Percentiles rank a stretch among this genome's conserved stretches.
These are phyloP conservation scores for Drosophila pseudoobscura DNA, from an alignment of 1,140 invertebrate species.

Conservation along the genomic window DNA sequence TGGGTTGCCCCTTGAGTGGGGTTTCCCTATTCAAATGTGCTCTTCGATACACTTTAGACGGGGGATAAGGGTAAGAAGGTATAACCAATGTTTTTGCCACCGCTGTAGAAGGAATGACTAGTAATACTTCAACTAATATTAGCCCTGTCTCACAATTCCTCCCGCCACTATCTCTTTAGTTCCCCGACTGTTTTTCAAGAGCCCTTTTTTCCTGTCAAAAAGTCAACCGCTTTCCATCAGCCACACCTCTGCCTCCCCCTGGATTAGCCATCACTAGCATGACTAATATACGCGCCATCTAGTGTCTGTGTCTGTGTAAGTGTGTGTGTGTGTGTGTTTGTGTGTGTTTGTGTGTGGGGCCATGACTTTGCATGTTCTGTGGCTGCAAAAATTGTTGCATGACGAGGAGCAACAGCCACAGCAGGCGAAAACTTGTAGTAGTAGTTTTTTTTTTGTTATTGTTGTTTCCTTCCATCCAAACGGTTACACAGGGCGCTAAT, in stretches of 20 bases:
- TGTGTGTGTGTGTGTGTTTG: neutral
- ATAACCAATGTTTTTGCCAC: neutral
- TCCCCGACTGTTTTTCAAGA: too few species aligned
- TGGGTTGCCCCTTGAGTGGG: slow-evolving; percentile 11
- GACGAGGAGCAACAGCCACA: slow-evolving; percentile 22
- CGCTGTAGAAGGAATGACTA: neutral
- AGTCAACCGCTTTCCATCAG: too few species aligned
- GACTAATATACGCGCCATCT: slow-evolving; percentile 20
- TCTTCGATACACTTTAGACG: slow-evolving; percentile 42
- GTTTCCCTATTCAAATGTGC: slow-evolving; percentile 28
- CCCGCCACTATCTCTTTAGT: too few species aligned
- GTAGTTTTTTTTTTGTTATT: slow-evolving; percentile 4
- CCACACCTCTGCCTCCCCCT: neutral
- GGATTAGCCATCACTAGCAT: neutral
- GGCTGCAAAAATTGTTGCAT: slow-evolving; percentile 63
- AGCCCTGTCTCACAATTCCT: too few species aligned
- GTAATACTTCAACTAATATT: too few species aligned
- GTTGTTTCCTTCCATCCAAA: slow-evolving; percentile 39
- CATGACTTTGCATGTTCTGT: slow-evolving; percentile 61
- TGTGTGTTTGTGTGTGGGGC: slow-evolving; percentile 18
- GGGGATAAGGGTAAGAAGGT: slow-evolving; percentile 13
- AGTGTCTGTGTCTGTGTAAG: slow-evolving; percentile 23
- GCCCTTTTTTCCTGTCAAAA: too few species aligned
- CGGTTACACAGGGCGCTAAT: slow-evolving; percentile 34
- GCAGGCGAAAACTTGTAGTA: slow-evolving; percentile 17